Evolutionary conservation across 2,888 invertebrate species (phyloP), one percentile per base, ranked within the genome.

Genomic region (Pammene aurita): DNA sequence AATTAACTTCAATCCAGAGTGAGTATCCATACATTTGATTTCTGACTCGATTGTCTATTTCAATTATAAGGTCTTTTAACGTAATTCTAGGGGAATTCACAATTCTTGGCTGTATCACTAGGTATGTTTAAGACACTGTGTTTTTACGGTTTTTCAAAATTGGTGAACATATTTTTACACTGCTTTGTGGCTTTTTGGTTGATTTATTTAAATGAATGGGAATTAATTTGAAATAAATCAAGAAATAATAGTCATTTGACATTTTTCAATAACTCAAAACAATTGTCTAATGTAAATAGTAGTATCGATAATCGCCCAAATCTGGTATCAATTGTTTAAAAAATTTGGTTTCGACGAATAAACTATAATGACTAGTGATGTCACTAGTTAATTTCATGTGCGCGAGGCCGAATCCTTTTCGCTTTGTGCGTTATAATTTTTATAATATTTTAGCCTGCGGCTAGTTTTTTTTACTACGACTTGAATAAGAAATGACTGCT

Each of bases 401-500:
- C 72, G 71, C 69, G 75, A 71, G 74, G 72, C 61, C 58, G 73
- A 66, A 67, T 72, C 68, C 72, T 70, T 71, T 64, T 64, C 44
- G 70, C 75, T 76, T 79, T 79, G 75, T 80, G 73, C 76, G 75
- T 78, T 80, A 84, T 80, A 71, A 71, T 80, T 82, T 84, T 77
- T 77, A 77, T 73, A 50, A 62, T 69, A 54, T 64, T 60, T 72
- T 60, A 57, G 61, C 56, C 66, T 60, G 38, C 35, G 60, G 60
- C 54, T 70, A 70, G 69, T 56, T 56, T 72, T 72, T 57, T 74
- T 75, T 74, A 61, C 60, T 62, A 48, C 62, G 68, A 71, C 67
- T 72, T 76, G 70, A 76, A 64, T 74, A 84, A 84, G 83, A 85
- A 82, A 96, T 96, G 94, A 95, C 95, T 71, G 94, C 95, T 83